These are phyloP conservation scores for Megalopta genalis DNA, from an alignment of 1,140 invertebrate species.

Conservation along the genomic window DNA sequence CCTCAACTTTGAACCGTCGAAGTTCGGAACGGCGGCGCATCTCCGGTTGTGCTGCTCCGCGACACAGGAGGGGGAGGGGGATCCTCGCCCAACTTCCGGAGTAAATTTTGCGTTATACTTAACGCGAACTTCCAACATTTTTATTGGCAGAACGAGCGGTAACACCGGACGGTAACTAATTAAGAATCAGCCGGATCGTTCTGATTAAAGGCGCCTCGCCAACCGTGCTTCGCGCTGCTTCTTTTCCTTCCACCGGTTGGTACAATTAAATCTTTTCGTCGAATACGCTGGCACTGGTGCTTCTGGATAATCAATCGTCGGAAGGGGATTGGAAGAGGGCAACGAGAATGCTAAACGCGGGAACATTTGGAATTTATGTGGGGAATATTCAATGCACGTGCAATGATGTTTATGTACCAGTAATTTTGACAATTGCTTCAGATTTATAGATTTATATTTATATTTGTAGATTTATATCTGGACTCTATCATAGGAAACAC, in stretches of 20 bases:
- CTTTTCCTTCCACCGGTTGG: too few relatives aligned
- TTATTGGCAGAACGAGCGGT: conserved; percentile 15
- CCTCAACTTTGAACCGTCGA: conserved; percentile 26
- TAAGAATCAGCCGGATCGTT: conserved; percentile 30
- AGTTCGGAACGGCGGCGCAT: background rate
- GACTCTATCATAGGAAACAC: too few relatives aligned
- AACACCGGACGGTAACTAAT: conserved; percentile 16
- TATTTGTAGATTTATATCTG: too few relatives aligned
- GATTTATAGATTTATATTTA: too few relatives aligned
- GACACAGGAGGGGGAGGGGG: background rate
- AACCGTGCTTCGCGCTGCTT: too few relatives aligned
- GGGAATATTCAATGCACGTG: too few relatives aligned
- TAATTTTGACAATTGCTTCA: too few relatives aligned
- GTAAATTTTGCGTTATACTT: conserved; percentile 19
- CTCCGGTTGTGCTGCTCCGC: background rate
- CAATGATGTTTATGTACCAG: too few relatives aligned
- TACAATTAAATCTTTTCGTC: background rate
- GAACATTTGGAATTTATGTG: too few relatives aligned
- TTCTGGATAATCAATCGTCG: too few relatives aligned
- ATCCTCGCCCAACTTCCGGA: background rate
- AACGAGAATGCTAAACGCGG: too few relatives aligned
- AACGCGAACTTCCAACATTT: conserved; percentile 24
- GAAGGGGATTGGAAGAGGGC: too few relatives aligned
- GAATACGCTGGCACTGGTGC: background rate
- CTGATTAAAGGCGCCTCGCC: conserved; percentile 26